Base-by-base conservation (phyloP, 2,113 vertebrate genomes). In the Rhabdomys dilectus region DNA sequence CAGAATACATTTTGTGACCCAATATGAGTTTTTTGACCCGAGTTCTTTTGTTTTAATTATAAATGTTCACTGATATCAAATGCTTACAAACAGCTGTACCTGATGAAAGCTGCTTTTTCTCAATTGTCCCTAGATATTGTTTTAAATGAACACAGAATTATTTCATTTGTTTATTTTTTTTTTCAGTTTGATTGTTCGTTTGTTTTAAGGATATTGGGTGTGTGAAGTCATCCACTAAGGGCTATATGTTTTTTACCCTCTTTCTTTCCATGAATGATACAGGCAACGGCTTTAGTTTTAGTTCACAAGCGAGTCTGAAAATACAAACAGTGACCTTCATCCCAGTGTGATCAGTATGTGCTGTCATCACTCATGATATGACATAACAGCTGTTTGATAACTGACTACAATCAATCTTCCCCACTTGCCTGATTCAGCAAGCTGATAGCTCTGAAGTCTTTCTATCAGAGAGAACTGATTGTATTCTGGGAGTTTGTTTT, bases 321-420 rank as follows among this genome's bases (percentile, higher is more conserved):
- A 92, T 78, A 45, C 31, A 73, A 77, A 75, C 48, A 24, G 66
- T 93, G 86, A 91, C 77, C 80, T 98, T 96, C 92, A 62, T 92
- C 22, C 26, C 73, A 68, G 72, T 48, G 15, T 91, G 58, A 48
- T 91, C n/a, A 77, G 8, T 31, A 48, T 51, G 51, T 64, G 66
- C 66, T 64, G 26, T 56, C 60, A 88, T 87, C 42, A 16, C 82
- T 91, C 89, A 48, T 12, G 51, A 36, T 81, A 24, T 85, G 85
- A 89, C 45, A 58, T 62, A 93, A 92, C 64, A 91, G 58, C 72
- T 96, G 72, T 95, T 66, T 88, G 86, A 89, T 78, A 95, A 51
- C 76, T 64, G 77, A 80, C 51, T 89, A 21, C 24, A 88, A 53
- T 96, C 39, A 93, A 34, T 97, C 94, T 82, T 93, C 45, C 75